Evolutionary conservation across 2,888 invertebrate species (phyloP), one percentile per base, ranked within the genome.

Genomic region (Cantharis flavilabris): DNA sequence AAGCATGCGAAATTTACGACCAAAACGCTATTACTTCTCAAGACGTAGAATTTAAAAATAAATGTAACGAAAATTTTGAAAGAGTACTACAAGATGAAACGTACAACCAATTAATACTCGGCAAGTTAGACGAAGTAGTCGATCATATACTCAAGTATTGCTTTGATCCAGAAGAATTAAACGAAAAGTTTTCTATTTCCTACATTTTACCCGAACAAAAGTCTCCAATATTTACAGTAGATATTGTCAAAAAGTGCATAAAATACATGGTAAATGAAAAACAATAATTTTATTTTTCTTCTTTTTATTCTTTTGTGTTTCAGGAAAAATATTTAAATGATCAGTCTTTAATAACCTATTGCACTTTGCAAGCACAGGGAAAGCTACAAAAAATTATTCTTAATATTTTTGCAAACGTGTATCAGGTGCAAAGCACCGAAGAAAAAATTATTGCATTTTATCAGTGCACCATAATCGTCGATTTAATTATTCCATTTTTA

Each of bases 361-460:
- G 80, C 69, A 76, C 81, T 3, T 69, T 75, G 30, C 88, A 90
- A 70, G 88, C 88, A 81, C 90, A 91, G 3, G 83, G 89, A 62
- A 86, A 88, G n/a, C 83, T 93, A 72, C 91, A 92, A 79, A 89
- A 89, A 82, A 88, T 92, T 76, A 84, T 93, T 16, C 86, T 91
- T 70, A 85, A 88, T 71, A 83, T 92, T 1, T 90, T 90, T 86
- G 86, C 88, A 18, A 89, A 89, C 49, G 87, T 93, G 5, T 85
- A 90, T 28, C 85, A 87, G 13, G 89, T 89, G 77, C 86, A 87
- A 16, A 87, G 90, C 28, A 84, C 88, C 7, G 91, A 92, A 80
- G 89, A 90, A 64, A 92, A 91, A 85, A 83, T 91, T 1, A 85
- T 90, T 73, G 88, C 89, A 13, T 87, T 94, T 62, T 90, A 93